Conservation (phyloP, 2,113 vertebrate genomes). For the Struthio camelus region DNA sequence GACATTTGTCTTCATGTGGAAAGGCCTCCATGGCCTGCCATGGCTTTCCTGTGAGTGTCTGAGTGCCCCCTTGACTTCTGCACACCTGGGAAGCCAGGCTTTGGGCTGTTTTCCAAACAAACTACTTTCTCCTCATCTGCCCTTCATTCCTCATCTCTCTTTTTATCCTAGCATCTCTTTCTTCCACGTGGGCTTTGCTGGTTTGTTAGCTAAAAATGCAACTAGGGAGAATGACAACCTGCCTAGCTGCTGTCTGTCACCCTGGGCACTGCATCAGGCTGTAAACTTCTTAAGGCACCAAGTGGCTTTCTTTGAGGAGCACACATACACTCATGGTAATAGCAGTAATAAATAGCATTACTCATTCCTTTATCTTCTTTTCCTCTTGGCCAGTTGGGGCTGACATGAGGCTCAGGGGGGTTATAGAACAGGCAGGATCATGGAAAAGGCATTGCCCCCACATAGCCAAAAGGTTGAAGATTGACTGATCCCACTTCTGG, state of each 20-base stretch:
- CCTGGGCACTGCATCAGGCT: background rate
- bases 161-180: background rate
- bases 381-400: background rate
- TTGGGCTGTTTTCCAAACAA: background rate
- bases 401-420: background rate
- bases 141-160: background rate
- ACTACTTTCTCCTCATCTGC: background rate
- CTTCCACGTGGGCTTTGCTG: background rate
- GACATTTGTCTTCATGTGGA: background rate
- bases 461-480: background rate
- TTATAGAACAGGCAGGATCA: background rate
- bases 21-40: background rate
- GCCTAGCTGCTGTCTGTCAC: background rate
- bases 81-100: background rate
- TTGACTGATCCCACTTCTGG: background rate
- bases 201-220: background rate
- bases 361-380: background rate
- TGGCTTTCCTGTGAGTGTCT: background rate
- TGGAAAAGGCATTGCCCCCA: background rate
- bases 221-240: background rate
- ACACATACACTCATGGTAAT: accelerated
- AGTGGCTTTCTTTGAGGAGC: background rate
- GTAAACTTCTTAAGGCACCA: background rate
- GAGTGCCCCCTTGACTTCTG: background rate
- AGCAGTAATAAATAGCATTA: background rate